Base-by-base conservation (phyloP, 2,888 invertebrate genomes). In the Coelopa pilipes region DNA sequence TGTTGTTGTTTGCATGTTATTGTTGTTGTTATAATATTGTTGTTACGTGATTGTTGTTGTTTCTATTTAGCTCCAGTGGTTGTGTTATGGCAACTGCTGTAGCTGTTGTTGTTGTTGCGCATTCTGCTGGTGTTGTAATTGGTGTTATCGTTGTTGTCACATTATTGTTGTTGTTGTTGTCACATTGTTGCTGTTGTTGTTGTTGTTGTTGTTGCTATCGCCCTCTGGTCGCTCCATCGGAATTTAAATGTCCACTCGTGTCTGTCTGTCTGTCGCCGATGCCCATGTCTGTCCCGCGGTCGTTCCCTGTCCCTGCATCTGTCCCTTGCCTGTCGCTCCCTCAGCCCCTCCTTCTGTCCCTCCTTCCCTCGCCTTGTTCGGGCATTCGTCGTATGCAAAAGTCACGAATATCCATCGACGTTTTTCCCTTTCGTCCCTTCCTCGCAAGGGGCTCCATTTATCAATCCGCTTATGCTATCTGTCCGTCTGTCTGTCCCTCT, bases 401-500 rank as follows among this genome's bases (percentile, higher is more conserved):
- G 34, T 73, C 70, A 55, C 69, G 24, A 57, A 68, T 63, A 50
- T 15, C 59, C 47, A 70, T 21, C 21, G 49, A 49, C 60, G 59
- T 10, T 47, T 21, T 7, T 34, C 34, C 34, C 34, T 34, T 34
- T 34, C 34, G 34, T 34, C 34, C 34, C 34, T 34, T 34, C 34
- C 34, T 34, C 7, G 34, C 34, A 34, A 34, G 2, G 2, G 34
- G 2, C 34, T 34, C 34, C 34, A 34, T 34, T 34, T 34, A 34
- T 34, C 34, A 34, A 34, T 34, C 34, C 34, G 34, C 34, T 34
- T 34, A 34, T 34, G 34, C 24, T 34, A 34, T 34, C 34, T 67
- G 68, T 69, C 21, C 46, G 69, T 68, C 49, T 66, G 46, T 53
- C 68, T 71, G 55, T 45, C 55, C 17, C 19, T 57, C 45, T 67